Evolutionary conservation across 2,888 invertebrate genomes (phyloP).

Genomic region (Heliconius ismenius): DNA sequence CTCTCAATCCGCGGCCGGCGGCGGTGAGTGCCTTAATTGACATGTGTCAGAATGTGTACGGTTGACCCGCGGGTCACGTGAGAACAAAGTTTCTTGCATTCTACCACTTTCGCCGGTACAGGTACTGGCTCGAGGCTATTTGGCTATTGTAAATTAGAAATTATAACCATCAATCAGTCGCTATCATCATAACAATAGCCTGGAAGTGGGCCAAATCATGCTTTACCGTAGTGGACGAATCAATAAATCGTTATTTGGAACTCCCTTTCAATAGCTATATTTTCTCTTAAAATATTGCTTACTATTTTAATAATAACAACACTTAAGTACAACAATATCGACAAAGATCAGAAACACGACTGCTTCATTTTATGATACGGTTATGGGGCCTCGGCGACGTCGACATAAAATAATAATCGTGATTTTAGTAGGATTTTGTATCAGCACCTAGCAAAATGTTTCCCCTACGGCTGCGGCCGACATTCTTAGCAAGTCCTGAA

Average conservation of each 20-base stretch:
- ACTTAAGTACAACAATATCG: conserved; percentile 16
- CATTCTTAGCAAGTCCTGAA: conserved; percentile 79
- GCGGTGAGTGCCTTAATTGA: conserved; percentile 77
- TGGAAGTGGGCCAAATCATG: conserved; percentile 23
- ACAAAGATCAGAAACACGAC: conserved; percentile 20
- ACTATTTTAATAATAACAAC: conserved; percentile 23
- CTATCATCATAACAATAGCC: conserved; percentile 39
- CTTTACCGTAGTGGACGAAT: neutral
- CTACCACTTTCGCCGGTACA: conserved; percentile 70
- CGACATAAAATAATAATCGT: conserved; percentile 62
- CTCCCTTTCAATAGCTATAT: conserved; percentile 5
- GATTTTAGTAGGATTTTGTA: conserved; percentile 68
- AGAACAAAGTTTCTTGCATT: conserved; percentile 73
- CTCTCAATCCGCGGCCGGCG: conserved; percentile 74
- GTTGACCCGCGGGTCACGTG: conserved; percentile 77
- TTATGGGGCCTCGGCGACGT: conserved; percentile 26
- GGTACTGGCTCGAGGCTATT: conserved; percentile 48
- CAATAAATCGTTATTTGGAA: neutral
- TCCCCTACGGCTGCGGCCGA: conserved; percentile 65
- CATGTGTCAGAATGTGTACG: conserved; percentile 79
- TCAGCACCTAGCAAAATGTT: conserved; percentile 62
- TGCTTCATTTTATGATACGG: conserved; percentile 23
- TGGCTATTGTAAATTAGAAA: conserved; percentile 41
- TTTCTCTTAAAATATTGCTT: neutral
- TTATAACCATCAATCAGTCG: conserved; percentile 39